These are phyloP conservation scores for Perizoma flavofasciatum DNA, from an alignment of 2,888 invertebrate genomes.

Conservation along the genomic window DNA sequence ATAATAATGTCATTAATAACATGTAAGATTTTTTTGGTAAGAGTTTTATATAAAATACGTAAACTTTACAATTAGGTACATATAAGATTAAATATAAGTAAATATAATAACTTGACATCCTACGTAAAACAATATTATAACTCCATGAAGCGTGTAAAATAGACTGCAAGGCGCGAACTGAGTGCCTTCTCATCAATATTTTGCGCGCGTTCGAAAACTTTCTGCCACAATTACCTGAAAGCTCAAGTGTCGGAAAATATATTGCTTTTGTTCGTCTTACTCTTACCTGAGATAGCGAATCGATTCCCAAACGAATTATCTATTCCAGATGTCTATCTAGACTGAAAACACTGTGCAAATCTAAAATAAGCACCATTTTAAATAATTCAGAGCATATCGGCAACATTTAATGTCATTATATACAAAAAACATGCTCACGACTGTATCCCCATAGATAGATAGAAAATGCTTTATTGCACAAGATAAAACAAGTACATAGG, in stretches of 20 bases:
- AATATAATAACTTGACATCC: constrained; percentile 4
- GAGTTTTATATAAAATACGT: background rate
- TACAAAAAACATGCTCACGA: too few species aligned
- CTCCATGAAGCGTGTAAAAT: constrained; percentile 20
- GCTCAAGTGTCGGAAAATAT: constrained; percentile 83
- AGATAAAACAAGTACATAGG: too few species aligned
- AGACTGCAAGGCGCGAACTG: constrained; percentile 46
- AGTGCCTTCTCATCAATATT: constrained; percentile 72
- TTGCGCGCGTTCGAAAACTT: constrained; percentile 78
- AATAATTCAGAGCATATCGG: constrained; percentile 15
- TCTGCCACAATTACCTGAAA: constrained; percentile 83
- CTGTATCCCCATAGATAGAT: too few species aligned
- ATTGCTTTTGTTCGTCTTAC: constrained; percentile 76
- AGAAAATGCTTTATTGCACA: too few species aligned
- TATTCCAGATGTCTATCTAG: constrained; percentile 36
- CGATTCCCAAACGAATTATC: constrained; percentile 58
- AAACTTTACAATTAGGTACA: too few species aligned
- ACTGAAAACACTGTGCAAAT: constrained; percentile 13
- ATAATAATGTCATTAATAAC: too few species aligned
- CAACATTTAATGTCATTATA: too few species aligned
- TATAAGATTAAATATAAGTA: background rate
- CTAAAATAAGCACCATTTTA: background rate
- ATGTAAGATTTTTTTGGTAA: too few species aligned
- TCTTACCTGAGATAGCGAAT: constrained; percentile 62
- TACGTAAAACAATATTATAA: constrained; percentile 19